Evolutionary conservation across 2,113 vertebrate species (phyloP).

Genomic region (Perccottus glenii): DNA sequence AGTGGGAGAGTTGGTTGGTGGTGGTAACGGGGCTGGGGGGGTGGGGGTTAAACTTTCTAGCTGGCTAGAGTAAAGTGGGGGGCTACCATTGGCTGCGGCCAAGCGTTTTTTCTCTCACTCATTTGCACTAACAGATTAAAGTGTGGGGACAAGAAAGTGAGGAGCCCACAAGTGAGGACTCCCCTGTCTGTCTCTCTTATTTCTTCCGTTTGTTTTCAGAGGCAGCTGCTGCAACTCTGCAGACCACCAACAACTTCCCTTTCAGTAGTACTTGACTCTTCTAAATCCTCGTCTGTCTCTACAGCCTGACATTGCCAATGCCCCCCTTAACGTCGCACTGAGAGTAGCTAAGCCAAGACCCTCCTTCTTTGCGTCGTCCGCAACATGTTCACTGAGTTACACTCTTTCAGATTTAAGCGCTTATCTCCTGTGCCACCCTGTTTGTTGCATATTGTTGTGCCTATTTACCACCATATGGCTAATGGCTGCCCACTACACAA

Average conservation of each 20-base stretch:
- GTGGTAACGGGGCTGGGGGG: constrained; percentile 13
- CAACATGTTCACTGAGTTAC: constrained; percentile 57
- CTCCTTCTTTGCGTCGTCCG: constrained; percentile 49
- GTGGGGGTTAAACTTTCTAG: constrained; percentile 70
- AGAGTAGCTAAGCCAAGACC: constrained; percentile 56
- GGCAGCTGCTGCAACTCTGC: constrained; percentile 72
- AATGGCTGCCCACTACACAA: constrained; percentile 48
- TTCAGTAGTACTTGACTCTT: constrained; percentile 77
- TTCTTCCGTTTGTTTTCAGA: constrained; percentile 75
- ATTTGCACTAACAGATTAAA: constrained; percentile 67
- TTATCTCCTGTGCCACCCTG: constrained; percentile 47
- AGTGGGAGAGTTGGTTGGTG: constrained; percentile 56
- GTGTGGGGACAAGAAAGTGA: constrained; percentile 42
- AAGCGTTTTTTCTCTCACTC: constrained; percentile 47
- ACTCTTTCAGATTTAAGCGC: constrained; percentile 61
- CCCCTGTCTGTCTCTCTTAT: constrained; percentile 61
- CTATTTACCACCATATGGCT: constrained; percentile 60
- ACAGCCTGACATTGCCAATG: constrained; percentile 71
- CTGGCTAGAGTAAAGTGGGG: constrained; percentile 68
- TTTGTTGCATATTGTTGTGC: constrained; percentile 42
- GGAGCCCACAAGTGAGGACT: constrained; percentile 57
- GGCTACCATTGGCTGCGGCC: constrained; percentile 48
- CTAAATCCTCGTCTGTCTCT: constrained; percentile 75
- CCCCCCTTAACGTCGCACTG: constrained; percentile 36
- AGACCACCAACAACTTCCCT: constrained; percentile 78